Evolutionary conservation across 1,140 invertebrate species (phyloP).

Genomic region (Thrips palmi): DNA sequence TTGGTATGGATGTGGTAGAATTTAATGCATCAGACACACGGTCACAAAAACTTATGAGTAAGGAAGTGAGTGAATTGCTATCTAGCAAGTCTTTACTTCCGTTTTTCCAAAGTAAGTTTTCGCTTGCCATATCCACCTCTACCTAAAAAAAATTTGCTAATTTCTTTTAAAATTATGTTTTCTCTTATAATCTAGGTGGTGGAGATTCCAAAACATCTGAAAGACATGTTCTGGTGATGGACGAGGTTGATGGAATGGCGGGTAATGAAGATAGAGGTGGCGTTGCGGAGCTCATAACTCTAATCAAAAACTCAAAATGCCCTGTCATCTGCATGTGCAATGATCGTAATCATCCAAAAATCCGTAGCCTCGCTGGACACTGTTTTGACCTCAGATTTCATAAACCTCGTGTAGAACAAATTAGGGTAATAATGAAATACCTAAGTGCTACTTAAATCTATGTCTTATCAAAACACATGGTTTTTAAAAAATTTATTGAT

Average conservation of each 20-base stretch:
- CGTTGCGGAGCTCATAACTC: conserved; percentile 76
- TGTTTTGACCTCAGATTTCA: conserved; percentile 83
- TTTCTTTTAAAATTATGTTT: conserved; percentile 8
- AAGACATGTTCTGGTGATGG: conserved; percentile 92
- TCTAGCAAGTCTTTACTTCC: conserved; percentile 44
- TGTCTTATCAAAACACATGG: neutral
- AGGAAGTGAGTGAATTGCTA: conserved; percentile 60
- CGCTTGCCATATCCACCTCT: conserved; percentile 2
- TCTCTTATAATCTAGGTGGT: conserved; percentile 18
- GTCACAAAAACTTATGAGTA: conserved; percentile 73
- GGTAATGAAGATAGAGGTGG: conserved; percentile 98
- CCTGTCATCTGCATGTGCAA: conserved; percentile 99
- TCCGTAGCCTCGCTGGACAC: conserved; percentile 81
- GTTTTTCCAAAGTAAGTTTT: conserved; percentile 16
- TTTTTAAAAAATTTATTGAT: no score
- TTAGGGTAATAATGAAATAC: conserved; percentile 42
- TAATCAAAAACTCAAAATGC: conserved; percentile 80
- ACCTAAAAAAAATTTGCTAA: conserved; percentile 5
- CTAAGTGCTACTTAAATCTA: conserved; percentile 3
- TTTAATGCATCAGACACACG: conserved; percentile 96
- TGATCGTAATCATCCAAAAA: conserved; percentile 85
- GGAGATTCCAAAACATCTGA: conserved; percentile 19
- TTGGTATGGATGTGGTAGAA: conserved; percentile 81
- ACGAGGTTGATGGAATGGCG: conserved; percentile 99
- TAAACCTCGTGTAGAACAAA: conserved; percentile 73